Conservation (phyloP, 2,797 vertebrate species). For the Pygocentrus nattereri region DNA sequence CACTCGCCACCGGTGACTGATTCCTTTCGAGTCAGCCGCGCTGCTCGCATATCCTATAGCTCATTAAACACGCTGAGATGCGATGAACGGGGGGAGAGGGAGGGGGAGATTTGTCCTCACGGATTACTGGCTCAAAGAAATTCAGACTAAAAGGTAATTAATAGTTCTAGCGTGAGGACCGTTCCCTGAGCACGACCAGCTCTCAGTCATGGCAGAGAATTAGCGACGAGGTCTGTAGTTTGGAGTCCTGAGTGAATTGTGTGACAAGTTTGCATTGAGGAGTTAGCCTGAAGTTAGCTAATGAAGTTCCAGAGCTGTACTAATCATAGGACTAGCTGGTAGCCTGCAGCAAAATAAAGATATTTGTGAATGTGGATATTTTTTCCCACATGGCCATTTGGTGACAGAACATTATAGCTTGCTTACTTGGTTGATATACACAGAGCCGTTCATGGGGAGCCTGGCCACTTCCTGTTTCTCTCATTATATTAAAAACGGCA, state of each 20-base stretch:
- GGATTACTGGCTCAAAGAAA: slow-evolving; percentile 58
- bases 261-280: slow-evolving; percentile 19
- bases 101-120: slow-evolving; percentile 17
- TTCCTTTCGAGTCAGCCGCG: slow-evolving; percentile 83
- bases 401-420: too few species aligned
- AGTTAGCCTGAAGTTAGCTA: slow-evolving; percentile 13
- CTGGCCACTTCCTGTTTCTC: too few species aligned
- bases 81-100: slow-evolving; percentile 46
- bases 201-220: slow-evolving; percentile 35
- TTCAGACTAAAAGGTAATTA: slow-evolving; percentile 70
- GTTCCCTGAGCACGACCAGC: slow-evolving; percentile 17
- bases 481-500: too few species aligned
- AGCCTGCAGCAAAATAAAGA: too few species aligned
- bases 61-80: slow-evolving; percentile 83
- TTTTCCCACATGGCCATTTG: too few species aligned
- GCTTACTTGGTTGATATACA: too few species aligned
- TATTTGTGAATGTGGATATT: too few species aligned
- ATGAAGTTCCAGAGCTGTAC: slow-evolving; percentile 3
- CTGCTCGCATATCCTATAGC: slow-evolving; percentile 85
- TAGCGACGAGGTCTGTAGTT: slow-evolving; percentile 7
- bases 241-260: slow-evolving; percentile 1
- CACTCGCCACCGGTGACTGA: slow-evolving; percentile 87
- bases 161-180: slow-evolving; percentile 48
- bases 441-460: too few species aligned
- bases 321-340: too few species aligned